Base-by-base conservation (phyloP, 1,140 invertebrate genomes). In the Camponotus pennsylvanicus region DNA sequence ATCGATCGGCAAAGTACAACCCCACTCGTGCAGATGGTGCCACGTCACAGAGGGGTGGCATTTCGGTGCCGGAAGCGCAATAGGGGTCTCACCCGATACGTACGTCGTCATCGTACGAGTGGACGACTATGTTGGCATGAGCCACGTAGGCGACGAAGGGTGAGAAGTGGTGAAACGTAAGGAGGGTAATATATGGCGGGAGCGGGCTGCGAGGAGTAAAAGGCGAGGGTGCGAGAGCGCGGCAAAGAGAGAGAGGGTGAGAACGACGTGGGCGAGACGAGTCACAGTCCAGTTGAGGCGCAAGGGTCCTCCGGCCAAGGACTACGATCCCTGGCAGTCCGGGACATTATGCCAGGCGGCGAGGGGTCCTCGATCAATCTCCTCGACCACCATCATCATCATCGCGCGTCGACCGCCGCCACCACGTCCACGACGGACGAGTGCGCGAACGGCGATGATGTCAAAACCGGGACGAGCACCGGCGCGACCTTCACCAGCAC, bases 271-370 rank as follows among this genome's bases (percentile, higher is more conserved):
- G 27, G 79, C 57, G 79, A 73, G 69, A 52, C 66, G 57, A 80
- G 66, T 63, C 55, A 69, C 76, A 86, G 80, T 88, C 45, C 87
- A 80, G 88, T 90, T 90, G 80, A 86, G 93, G 93, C 91, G 92
- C 92, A 94, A 89, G 88, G 86, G 92, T 94, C 91, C 92, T 92
- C 92, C 79, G 91, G 90, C 92, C 89, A 93, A 93, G 93, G 93
- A 94, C 93, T 88, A 77, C 90, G 80, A 90, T 93, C 92, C 79
- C 91, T 94, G 89, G 71, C 86, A 88, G 86, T 91, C 79, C 87
- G 90, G 91, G 91, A 90, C 91, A 94, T 84, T 71, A 95, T 95
- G 95, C 91, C 93, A 93, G 95, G 94, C 94, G 94, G 94, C 94
- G 94, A 94, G 94, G 94, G 94, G 95, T 94, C 92, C 90, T 88